These are phyloP conservation scores for Strongylocentrotus purpuratus DNA, from an alignment of 35 echinoderm and acorn worm species.

Conservation along the genomic window DNA sequence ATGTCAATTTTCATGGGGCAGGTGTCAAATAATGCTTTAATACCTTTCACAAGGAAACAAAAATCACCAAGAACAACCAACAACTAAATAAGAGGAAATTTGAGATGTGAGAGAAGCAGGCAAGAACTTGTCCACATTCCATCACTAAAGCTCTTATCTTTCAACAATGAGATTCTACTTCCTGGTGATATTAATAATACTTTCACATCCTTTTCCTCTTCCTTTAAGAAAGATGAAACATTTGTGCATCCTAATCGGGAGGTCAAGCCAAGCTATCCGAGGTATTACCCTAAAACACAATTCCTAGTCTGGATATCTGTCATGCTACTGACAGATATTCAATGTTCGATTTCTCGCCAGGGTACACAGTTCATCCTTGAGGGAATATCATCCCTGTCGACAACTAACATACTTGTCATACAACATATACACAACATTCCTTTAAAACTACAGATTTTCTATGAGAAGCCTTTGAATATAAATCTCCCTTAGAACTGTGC, in stretches of 20 bases:
- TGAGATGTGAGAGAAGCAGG: background rate
- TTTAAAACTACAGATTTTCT: background rate
- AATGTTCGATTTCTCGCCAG: background rate
- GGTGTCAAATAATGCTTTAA: no score
- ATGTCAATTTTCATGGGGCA: background rate
- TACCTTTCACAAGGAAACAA: no score
- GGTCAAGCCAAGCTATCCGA: background rate
- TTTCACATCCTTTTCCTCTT: background rate
- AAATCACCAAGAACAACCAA: no score
- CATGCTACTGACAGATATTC: background rate
- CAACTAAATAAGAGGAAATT: background rate
- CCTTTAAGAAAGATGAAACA: conserved; percentile 8
- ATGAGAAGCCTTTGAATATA: background rate
- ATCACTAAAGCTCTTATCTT: background rate
- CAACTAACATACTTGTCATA: background rate
- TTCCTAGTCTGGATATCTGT: background rate
- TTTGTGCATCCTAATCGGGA: background rate
- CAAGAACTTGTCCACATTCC: background rate
- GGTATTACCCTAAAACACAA: background rate
- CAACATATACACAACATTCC: background rate
- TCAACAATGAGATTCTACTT: background rate
- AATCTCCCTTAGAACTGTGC: background rate
- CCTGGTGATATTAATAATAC: background rate
- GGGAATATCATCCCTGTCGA: background rate
- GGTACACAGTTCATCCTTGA: background rate